phyloP scores from a whole-genome alignment of 2,888 invertebrate genomes.

The Eupithecia subumbrata region DNA sequence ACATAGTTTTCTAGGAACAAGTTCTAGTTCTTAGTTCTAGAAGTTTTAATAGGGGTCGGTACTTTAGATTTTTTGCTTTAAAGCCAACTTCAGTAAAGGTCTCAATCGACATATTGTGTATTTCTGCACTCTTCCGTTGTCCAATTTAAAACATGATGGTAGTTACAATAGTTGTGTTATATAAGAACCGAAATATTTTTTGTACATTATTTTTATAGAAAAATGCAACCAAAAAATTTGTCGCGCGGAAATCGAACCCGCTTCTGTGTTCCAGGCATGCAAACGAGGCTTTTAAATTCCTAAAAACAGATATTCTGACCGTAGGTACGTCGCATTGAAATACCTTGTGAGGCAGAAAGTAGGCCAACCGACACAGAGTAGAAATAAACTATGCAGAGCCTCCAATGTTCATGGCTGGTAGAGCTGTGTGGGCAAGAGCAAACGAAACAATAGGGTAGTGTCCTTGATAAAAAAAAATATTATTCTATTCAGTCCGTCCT shows the following conservation, averaged over 20 bases:
- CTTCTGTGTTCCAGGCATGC: not conserved
- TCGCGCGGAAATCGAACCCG: not conserved
- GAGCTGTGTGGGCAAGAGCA: not conserved
- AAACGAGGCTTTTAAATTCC: conserved; percentile 27
- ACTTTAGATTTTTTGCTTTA: not conserved
- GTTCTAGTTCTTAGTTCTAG: not conserved
- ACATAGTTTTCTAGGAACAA: not conserved
- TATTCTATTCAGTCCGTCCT: too few species aligned
- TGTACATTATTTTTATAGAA: not conserved
- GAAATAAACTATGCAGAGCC: conserved; percentile 9
- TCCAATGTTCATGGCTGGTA: not conserved
- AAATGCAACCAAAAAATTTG: not conserved
- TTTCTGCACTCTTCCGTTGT: too few species aligned
- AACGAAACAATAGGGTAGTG: not conserved
- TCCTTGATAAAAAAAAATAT: too few species aligned
- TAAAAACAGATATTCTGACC: conserved; percentile 39
- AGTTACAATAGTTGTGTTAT: too few species aligned
- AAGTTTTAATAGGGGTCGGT: not conserved
- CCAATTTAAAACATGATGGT: too few species aligned
- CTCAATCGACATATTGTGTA: not conserved
- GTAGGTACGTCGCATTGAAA: conserved; percentile 32
- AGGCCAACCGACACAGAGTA: conserved; percentile 29
- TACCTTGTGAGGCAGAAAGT: conserved; percentile 35
- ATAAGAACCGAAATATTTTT: too few species aligned
- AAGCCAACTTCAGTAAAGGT: not conserved